Conservation (phyloP, 2,888 invertebrate genomes). For the Ctenicera cuprea region DNA sequence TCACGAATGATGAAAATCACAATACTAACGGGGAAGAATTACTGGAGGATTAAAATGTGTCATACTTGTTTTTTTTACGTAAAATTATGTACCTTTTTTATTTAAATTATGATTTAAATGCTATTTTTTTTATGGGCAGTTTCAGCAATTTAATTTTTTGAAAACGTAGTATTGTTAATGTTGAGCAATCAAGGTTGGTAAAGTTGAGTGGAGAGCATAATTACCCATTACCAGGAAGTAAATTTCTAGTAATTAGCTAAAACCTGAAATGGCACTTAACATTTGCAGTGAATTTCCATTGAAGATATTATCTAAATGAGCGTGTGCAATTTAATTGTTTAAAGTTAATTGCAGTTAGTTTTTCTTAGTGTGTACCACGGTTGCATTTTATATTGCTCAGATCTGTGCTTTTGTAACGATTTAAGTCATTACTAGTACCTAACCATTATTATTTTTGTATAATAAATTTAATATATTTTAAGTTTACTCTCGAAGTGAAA, state of each 20-base stretch:
- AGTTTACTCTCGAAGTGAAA: constrained; percentile 8
- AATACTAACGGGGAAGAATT: constrained; percentile 60
- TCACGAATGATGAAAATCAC: constrained; percentile 60
- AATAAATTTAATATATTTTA: constrained; percentile 3
- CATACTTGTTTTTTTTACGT: constrained; percentile 22
- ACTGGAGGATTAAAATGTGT: constrained; percentile 62
- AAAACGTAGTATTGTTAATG: no score
- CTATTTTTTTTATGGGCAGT: neutral
- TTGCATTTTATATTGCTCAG: constrained; percentile 27
- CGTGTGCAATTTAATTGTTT: constrained; percentile 4
- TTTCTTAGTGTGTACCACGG: constrained; percentile 1
- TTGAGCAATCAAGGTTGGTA: no score
- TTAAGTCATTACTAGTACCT: constrained; percentile 29
- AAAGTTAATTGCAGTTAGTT: constrained; percentile 4
- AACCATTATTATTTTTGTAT: neutral
- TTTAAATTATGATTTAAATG: neutral
- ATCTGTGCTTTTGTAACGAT: constrained; percentile 11
- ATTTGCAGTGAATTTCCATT: constrained; percentile 4
- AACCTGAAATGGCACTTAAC: neutral
- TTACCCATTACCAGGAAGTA: no score
- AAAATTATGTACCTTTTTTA: constrained; percentile 5
- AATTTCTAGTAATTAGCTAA: neutral
- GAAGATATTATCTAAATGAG: constrained; percentile 7
- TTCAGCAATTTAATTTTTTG: neutral
- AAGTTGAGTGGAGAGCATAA: no score